A percentile compares a stretch with the other conserved stretches of the same genome.
Evolutionary conservation across 2,113 vertebrate species (phyloP).

Genomic region (Periophthalmodon schlosseri): DNA sequence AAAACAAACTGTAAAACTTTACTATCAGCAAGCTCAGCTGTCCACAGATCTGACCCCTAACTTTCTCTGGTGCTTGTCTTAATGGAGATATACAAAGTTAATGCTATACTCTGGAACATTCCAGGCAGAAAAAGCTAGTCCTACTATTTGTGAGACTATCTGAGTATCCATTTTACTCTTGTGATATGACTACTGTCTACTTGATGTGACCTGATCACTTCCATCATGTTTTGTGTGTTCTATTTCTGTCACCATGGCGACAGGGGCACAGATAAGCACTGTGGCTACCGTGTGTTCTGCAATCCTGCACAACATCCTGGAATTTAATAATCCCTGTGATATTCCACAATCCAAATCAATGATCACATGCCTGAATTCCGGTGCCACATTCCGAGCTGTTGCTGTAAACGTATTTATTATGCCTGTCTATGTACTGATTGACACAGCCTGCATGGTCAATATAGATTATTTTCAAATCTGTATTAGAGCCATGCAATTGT

Average conservation of each 20-base stretch:
- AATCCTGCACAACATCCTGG: conserved; percentile 37
- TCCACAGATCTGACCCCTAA: too few relatives aligned
- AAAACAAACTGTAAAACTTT: too few relatives aligned
- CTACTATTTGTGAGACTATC: neutral
- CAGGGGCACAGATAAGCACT: conserved; percentile 45
- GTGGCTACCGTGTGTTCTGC: conserved; percentile 38
- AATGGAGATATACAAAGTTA: neutral
- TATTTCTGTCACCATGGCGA: conserved; percentile 59
- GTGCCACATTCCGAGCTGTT: conserved; percentile 70
- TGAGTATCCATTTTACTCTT: neutral
- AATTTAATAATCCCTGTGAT: neutral
- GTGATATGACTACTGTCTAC: neutral
- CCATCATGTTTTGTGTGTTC: conserved; percentile 37
- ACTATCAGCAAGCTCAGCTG: too few relatives aligned
- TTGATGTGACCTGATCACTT: conserved; percentile 16
- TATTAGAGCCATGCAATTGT: conserved; percentile 8
- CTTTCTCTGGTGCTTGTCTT: neutral
- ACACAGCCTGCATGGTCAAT: conserved; percentile 22
- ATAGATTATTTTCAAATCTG: neutral
- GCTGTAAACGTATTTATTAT: conserved; percentile 71
- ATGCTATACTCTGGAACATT: too few relatives aligned
- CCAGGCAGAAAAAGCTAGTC: too few relatives aligned
- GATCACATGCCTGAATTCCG: neutral
- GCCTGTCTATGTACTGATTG: conserved; percentile 65
- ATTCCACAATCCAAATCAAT: neutral